Evolutionary conservation across 2,888 invertebrate species (phyloP).

Genomic region (Andrena minutula): DNA sequence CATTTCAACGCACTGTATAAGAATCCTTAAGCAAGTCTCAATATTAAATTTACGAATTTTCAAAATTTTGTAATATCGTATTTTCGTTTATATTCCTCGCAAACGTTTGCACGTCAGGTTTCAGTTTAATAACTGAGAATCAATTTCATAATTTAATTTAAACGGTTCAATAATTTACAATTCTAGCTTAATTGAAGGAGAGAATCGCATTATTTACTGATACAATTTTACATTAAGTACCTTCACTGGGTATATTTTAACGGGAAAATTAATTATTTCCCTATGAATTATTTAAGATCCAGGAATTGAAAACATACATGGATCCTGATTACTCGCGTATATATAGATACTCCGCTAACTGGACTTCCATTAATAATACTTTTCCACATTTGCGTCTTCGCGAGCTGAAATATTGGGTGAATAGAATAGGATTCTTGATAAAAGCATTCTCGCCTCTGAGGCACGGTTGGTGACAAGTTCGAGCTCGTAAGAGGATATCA

Average conservation of each 20-base stretch:
- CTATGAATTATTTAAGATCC: constrained; percentile 36
- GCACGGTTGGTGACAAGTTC: neutral
- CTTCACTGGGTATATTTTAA: constrained; percentile 16
- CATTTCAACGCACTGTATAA: no score
- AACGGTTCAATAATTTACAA: constrained; percentile 11
- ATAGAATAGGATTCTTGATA: neutral
- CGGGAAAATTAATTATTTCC: constrained; percentile 27
- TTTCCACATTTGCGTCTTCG: neutral
- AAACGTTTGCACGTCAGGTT: neutral
- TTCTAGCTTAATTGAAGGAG: constrained; percentile 5
- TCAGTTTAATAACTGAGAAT: neutral
- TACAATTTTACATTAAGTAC: constrained; percentile 15
- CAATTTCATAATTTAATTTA: neutral
- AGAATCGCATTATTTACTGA: constrained; percentile 9
- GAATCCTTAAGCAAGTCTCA: no score
- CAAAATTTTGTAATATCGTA: no score
- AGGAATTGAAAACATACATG: neutral
- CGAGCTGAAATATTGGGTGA: neutral
- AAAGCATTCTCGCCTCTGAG: constrained; percentile 10
- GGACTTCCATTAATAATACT: constrained; percentile 2
- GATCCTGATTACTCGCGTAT: neutral
- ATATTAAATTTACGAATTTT: no score
- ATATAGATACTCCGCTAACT: neutral
- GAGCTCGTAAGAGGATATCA: constrained; percentile 7
- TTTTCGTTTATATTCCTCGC: neutral